phyloP scores from a whole-genome alignment of 92 coral and sea anemone genomes.

The Porites rus region DNA sequence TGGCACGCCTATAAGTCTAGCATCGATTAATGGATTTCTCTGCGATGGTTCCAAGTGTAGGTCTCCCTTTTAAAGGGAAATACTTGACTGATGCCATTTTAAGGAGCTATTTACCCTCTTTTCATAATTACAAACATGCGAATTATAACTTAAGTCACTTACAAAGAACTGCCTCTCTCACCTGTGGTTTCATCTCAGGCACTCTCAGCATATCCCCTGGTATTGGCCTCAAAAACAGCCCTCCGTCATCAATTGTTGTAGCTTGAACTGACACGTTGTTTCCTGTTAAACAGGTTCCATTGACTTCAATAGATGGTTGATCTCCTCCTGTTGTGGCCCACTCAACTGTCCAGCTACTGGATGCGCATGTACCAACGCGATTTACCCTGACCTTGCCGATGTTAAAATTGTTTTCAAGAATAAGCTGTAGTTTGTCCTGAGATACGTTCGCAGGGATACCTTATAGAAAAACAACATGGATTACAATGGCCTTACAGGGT shows the following conservation, averaged over 20 bases:
- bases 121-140: too few species aligned
- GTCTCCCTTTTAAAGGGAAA: too few species aligned
- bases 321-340: constrained; percentile 89
- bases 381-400: constrained; percentile 77
- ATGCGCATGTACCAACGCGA: constrained; percentile 71
- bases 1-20: too few species aligned
- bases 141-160: not conserved
- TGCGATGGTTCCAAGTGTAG: too few species aligned
- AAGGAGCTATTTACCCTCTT: not conserved
- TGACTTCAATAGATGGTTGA: constrained; percentile 65
- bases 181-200: constrained; percentile 80
- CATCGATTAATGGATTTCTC: too few species aligned
- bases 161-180: not conserved
- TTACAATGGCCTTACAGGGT: not conserved
- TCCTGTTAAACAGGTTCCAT: constrained; percentile 82
- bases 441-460: constrained; percentile 71
- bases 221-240: constrained; percentile 82
- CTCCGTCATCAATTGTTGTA: constrained; percentile 74
- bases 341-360: constrained; percentile 73
- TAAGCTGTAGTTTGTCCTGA: constrained; percentile 64
- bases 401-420: constrained; percentile 71
- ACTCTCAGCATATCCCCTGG: constrained; percentile 94
- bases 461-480: not conserved
- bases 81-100: too few species aligned
- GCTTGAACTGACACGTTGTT: constrained; percentile 55